Conservation (phyloP, 2,888 invertebrate genomes). For the Drosophila aldrichi region DNA sequence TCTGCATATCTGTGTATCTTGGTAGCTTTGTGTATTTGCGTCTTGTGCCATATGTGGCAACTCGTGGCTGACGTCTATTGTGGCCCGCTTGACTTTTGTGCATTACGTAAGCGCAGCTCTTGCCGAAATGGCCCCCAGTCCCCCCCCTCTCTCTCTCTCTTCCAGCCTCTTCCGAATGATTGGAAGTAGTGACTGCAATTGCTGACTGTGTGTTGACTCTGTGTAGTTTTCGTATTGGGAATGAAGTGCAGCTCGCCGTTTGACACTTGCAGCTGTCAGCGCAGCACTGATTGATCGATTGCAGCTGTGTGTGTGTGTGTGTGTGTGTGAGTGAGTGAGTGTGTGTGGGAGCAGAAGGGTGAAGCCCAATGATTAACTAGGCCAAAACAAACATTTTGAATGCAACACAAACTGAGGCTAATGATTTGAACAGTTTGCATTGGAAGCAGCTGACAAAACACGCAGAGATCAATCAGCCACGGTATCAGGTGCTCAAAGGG, state of each 20-base stretch:
- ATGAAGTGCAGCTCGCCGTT: constrained; percentile 72
- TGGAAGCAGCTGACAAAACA: neutral
- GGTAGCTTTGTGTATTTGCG: constrained; percentile 6
- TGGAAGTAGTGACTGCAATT: constrained; percentile 38
- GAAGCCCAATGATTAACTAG: constrained; percentile 47
- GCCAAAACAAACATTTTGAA: constrained; percentile 34
- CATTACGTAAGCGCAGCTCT: constrained; percentile 67
- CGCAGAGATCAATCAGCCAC: constrained; percentile 24
- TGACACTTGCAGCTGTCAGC: constrained; percentile 79
- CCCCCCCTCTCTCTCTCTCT: neutral
- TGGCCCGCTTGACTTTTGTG: constrained; percentile 74
- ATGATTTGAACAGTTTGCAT: constrained; percentile 19
- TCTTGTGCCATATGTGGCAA: constrained; percentile 66
- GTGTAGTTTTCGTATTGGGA: constrained; percentile 22
- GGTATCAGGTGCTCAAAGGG: neutral
- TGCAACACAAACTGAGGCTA: constrained; percentile 9
- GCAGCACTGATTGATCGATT: constrained; percentile 71
- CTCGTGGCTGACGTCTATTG: constrained; percentile 33
- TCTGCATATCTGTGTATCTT: constrained; percentile 11
- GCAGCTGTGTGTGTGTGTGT: constrained; percentile 15
- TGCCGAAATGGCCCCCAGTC: neutral
- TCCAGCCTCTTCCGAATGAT: constrained; percentile 25
- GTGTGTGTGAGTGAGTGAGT: constrained; percentile 5
- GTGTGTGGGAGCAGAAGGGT: constrained; percentile 18
- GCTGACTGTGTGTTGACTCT: constrained; percentile 10